These are phyloP conservation scores for Pongo pygmaeus DNA, from an alignment of 2,113 vertebrate species.

Conservation along the genomic window DNA sequence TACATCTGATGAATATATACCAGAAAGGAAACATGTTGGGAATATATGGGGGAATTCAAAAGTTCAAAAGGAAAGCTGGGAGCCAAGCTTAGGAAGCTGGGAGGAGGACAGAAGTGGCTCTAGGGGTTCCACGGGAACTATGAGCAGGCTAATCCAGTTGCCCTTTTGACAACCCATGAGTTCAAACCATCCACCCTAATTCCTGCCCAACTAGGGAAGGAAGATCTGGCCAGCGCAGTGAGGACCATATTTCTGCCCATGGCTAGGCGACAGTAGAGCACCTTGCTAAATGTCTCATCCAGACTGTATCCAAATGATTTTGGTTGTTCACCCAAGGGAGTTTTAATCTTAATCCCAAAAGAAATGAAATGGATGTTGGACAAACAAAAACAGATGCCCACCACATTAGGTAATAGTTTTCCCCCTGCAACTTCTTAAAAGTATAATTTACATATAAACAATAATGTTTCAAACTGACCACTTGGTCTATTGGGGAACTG, in stretches of 20 bases:
- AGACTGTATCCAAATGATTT: neutral
- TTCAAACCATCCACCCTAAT: neutral
- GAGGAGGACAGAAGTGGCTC: neutral
- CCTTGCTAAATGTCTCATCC: neutral
- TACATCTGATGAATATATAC: neutral
- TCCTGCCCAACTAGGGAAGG: neutral
- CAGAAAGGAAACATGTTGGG: neutral
- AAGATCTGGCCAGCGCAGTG: neutral
- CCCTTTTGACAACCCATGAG: neutral
- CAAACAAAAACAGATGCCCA: neutral
- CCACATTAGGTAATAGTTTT: neutral
- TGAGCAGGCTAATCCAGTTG: rapidly evolving
- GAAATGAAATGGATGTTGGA: neutral
- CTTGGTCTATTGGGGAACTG: neutral
- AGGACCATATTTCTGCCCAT: neutral
- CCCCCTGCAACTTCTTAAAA: neutral
- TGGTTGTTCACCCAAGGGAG: neutral
- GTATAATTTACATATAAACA: neutral
- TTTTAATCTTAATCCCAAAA: neutral
- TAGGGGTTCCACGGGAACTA: neutral
- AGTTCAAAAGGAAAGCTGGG: neutral
- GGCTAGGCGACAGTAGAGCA: neutral
- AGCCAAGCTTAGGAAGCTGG: neutral
- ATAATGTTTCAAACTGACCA: neutral
- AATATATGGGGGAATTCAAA: neutral